Evolutionary conservation across 37 sponge, comb jelly and placozoan genomes (phyloP), one percentile per base, ranked within the genome.

Genomic region (Theonella swinhoei): DNA sequence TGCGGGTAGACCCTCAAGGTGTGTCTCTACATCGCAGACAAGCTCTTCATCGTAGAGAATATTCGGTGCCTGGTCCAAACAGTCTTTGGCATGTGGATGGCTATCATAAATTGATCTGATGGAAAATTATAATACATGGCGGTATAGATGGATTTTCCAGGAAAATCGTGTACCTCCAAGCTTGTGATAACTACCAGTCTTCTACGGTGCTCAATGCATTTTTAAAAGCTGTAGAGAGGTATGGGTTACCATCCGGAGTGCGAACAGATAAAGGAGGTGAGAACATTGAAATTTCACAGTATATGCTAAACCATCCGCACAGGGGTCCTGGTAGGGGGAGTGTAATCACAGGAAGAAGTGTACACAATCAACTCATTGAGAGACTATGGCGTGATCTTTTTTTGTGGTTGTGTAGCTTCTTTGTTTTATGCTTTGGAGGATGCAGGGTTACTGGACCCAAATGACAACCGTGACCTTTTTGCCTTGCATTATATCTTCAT

Each of bases 291-390:
- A 64, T 91, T 38, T 39, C 83, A 31, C 39, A 74, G 4, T 89
- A 73, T 68, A 89, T 89, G 90, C 66, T 86, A 1, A 14, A n/a
- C n/a, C n/a, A n/a, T n/a, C n/a, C n/a, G n/a, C n/a, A n/a, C n/a
- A n/a, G 92, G 39, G 92, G 88, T 35, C 19, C 76, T 23, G 83
- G 62, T 25, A 77, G 92, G 54, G 75, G 76, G 3, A 87, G 84
- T 68, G 41, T 88, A 39, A 91, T 91, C 2, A 42, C 64, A 28
- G 84, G 92, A 31, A 35, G 67, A 54, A 87, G 84, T 83, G 80
- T 87, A 7, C 92, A 91, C n/a, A n/a, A n/a, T 65, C 91, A 91
- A 60, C 39, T 78, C 71, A 81, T 91, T 20, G 91, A 91, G 62
- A 40, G 87, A 23, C 60, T 91, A 2, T 90, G 91, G 91, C 2